Base-by-base conservation (phyloP, 2,888 invertebrate species). In the Criorhina ranunculi region DNA sequence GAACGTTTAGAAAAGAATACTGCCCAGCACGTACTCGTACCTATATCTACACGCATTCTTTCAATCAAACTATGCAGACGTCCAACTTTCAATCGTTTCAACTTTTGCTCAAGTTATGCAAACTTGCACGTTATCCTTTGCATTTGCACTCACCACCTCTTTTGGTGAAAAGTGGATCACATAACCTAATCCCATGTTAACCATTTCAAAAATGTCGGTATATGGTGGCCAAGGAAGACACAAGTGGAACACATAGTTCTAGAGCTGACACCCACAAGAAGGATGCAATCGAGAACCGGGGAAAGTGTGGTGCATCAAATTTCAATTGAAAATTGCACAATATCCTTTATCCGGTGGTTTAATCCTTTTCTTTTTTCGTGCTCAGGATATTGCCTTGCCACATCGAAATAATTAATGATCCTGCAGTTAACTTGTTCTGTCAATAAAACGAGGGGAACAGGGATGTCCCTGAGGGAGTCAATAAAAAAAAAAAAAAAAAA, bases 331-430 rank as follows among this genome's bases (percentile, higher is more conserved):
- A 70, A 59, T 49, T 55, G 33, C 42, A 69, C 42, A 57, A 60
- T 46, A 49, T 49, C 46, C 70, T 17, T n/a, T 24, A 15, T 19
- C 31, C 17, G 8, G n/a, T 17, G 1, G 24, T 12, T 46, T 8
- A 46, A 19, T 11, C n/a, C 8, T 24, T 24, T 24, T 24, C 1
- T 24, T 24, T 24, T 24, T 24, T 3, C 4, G 24, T 24, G 24
- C 5, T n/a, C 11, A 7, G 40, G 40, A 51, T 42, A 40, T 55
- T 35, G 24, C 11, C 24, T n/a, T n/a, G n/a, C n/a, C n/a, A n/a
- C n/a, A 4, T 40, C 6, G 46, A 15, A 60, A 76, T 81, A 51
- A 69, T 76, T 69, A 76, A 75, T 57, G 49, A 64, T 62, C 62
- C 55, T 73, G 51, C 67, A 66, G 73, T 59, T 51, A 51, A 53